phyloP scores from a whole-genome alignment of 2,113 vertebrate species.

The western clawed frog (Xenopus tropicalis) region DNA sequence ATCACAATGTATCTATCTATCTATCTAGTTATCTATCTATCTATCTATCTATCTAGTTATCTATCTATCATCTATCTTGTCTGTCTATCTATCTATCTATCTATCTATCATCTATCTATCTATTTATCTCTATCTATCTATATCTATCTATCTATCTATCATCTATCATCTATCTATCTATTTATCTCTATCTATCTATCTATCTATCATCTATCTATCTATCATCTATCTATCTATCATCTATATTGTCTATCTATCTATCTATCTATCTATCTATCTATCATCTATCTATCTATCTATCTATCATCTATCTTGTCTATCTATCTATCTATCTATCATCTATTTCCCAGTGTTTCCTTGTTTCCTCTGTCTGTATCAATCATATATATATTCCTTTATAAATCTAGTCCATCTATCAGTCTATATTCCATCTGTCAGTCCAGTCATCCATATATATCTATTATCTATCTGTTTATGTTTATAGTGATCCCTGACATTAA shows the following conservation, averaged over 20 bases:
- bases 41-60: too few species aligned
- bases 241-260: not conserved
- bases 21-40: too few species aligned
- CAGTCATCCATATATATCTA: not conserved
- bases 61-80: too few species aligned
- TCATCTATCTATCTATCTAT: slow-evolving; percentile 1
- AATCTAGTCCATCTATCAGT: too few species aligned
- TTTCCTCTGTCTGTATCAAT: not conserved
- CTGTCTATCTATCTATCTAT: not conserved
- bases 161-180: not conserved
- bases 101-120: not conserved
- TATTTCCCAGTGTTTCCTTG: not conserved
- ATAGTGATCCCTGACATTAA: not conserved
- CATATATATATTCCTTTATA: too few species aligned
- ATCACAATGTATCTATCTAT: too few species aligned
- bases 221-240: not conserved
- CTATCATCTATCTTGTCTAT: not conserved
- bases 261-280: not conserved
- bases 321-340: slow-evolving; percentile 16
- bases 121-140: too few species aligned
- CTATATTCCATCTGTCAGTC: not conserved
- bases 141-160: too few species aligned
- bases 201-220: not conserved
- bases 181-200: not conserved
- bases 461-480: not conserved